Conservation (phyloP, 2,797 vertebrate species). For the Sebastolobus altivelis region DNA sequence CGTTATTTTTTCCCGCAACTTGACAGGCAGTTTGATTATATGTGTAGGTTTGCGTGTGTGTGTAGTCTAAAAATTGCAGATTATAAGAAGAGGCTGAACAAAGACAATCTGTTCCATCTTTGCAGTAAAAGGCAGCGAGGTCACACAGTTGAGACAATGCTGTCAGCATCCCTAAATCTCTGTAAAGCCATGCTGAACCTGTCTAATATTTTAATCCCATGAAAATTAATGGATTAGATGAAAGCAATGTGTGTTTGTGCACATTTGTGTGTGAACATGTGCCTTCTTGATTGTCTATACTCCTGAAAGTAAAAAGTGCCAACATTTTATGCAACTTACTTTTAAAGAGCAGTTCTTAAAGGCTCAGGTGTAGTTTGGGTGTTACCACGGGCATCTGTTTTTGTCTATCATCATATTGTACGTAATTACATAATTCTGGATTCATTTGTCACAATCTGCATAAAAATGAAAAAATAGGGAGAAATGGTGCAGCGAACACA, state of each 20-base stretch:
- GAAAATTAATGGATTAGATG: constrained; percentile 46
- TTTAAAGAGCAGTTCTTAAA: background rate
- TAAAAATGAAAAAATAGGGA: background rate
- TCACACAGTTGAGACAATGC: constrained; percentile 13
- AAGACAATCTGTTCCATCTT: constrained; percentile 44
- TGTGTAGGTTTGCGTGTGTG: background rate
- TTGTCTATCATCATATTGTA: background rate
- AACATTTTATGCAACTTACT: background rate
- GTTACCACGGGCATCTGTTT: background rate
- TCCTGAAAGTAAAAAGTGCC: background rate
- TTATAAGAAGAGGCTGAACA: constrained; percentile 29
- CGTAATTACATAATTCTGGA: background rate
- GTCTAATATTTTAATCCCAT: constrained; percentile 50
- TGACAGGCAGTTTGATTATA: constrained; percentile 11
- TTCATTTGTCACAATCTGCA: constrained; percentile 30
- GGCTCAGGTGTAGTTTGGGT: background rate
- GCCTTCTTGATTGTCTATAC: background rate
- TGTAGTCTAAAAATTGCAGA: constrained; percentile 14
- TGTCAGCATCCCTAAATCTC: constrained; percentile 14
- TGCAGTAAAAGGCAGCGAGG: constrained; percentile 19
- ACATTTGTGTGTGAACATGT: background rate
- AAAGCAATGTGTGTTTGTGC: background rate
- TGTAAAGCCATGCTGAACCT: constrained; percentile 27
- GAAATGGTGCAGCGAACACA: background rate
- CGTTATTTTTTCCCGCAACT: background rate